Percentiles rank a stretch among this genome's conserved stretches.
Conservation (phyloP, 2,797 vertebrate genomes). For the Sebastes melanostomus region DNA sequence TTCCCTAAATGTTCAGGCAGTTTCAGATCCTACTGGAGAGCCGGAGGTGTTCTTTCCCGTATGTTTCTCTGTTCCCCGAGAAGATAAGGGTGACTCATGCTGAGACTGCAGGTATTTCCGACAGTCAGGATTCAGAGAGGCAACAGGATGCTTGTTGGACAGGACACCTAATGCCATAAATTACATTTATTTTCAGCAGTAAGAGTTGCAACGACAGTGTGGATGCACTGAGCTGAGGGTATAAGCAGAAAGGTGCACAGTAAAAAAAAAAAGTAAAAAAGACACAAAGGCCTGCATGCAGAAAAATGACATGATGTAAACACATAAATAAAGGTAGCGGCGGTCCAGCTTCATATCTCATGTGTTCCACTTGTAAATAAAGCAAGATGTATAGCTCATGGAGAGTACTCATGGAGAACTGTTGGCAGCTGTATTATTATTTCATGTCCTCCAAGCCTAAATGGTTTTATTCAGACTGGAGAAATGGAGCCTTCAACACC, state of each 20-base stretch:
- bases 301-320: background rate
- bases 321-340: background rate
- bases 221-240: background rate
- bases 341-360: background rate
- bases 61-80: background rate
- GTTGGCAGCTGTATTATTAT: constrained; percentile 27
- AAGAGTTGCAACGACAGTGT: background rate
- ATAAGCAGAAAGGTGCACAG: background rate
- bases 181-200: constrained; percentile 34
- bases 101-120: constrained; percentile 44
- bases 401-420: constrained; percentile 2
- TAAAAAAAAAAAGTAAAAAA: background rate
- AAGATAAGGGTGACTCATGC: constrained; percentile 41
- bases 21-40: background rate
- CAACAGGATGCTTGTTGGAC: constrained; percentile 10
- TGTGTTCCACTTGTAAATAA: constrained; percentile 29
- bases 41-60: background rate
- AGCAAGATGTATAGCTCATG: constrained; percentile 17
- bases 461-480: background rate
- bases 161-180: constrained; percentile 52
- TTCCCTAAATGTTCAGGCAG: background rate
- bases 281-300: background rate
- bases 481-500: constrained; percentile 2
- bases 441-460: constrained; percentile 4
- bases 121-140: constrained; percentile 11